These are phyloP conservation scores for Aulostomus chinensis DNA, from an alignment of 2,797 vertebrate species.

Conservation along the genomic window DNA sequence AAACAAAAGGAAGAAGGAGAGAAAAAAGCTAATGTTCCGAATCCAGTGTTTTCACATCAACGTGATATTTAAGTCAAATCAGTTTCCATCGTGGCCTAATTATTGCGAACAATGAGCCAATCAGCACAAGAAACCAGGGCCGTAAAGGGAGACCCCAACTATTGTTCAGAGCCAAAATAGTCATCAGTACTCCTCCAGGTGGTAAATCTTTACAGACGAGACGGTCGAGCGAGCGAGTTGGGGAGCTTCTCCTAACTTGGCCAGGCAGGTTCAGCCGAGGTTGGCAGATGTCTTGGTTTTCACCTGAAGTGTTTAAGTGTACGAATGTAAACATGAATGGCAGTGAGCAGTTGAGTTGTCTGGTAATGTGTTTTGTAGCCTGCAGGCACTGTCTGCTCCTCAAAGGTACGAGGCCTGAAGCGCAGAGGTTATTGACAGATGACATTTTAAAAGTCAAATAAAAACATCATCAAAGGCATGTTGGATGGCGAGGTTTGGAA, in stretches of 20 bases:
- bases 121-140: slow-evolving; percentile 24
- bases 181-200: background rate
- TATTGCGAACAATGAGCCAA: slow-evolving; percentile 56
- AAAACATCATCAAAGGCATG: slow-evolving; percentile 29
- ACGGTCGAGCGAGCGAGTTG: too few species aligned
- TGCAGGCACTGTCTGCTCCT: slow-evolving; percentile 44
- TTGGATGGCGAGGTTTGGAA: slow-evolving; percentile 2
- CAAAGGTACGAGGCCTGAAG: slow-evolving; percentile 47
- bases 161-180: slow-evolving; percentile 37
- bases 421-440: slow-evolving; percentile 55
- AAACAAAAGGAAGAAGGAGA: too few species aligned
- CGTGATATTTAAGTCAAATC: slow-evolving; percentile 32
- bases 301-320: slow-evolving; percentile 23
- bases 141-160: slow-evolving; percentile 33
- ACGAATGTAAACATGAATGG: slow-evolving; percentile 24
- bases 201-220: too few species aligned
- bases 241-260: too few species aligned
- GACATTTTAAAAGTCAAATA: slow-evolving; percentile 27
- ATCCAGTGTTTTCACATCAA: slow-evolving; percentile 25
- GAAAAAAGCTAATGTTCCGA: too few species aligned
- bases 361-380: slow-evolving; percentile 47
- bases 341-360: slow-evolving; percentile 7
- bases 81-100: slow-evolving; percentile 42
- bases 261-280: slow-evolving; percentile 23
- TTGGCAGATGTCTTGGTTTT: slow-evolving; percentile 13